Base-by-base conservation (phyloP, 2,113 vertebrate genomes). In the Sprattus sprattus region DNA sequence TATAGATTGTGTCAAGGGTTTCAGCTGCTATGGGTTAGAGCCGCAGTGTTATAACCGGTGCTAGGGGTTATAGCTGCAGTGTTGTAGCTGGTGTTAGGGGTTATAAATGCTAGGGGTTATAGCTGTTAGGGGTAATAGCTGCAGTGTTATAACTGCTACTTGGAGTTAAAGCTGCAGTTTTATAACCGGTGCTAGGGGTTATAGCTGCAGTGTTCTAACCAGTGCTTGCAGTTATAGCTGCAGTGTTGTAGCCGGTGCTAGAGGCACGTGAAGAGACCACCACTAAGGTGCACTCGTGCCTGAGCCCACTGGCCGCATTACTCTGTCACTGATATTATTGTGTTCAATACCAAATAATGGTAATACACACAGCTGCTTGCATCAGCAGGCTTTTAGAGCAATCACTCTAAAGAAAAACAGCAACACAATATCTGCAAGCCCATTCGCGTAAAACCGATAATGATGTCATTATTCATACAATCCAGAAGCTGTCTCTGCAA, bases 401-500 rank as follows among this genome's bases (percentile, higher is more conserved):
- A 78, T 78, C 71, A 78, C 28, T 44, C 25, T 2, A 11, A 78
- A 78, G 22, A 78, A 2, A 39, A 39, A 39, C 39, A 39, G 71
- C 71, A 16, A 16, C 71, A 49, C 52, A 88, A 86, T 89, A 86
- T 83, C 50, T 80, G 50, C 67, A 88, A 89, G 89, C 87, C 80
- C 32, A 81, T 71, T 81, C 78, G 75, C 47, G 84, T 80, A 39
- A 46, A 15, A 80, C 84, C 80, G 83, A 91, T 90, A 89, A 90
- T 82, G 81, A 82, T 85, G 18, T 83, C 85, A 60, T 85, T 87
- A 88, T 92, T 91, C 91, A 86, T 85, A 87, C 85, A 84, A 83
- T 88, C 86, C 83, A 57, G 15, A 83, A 75, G 54, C 32, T 39
- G 28, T 85, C 87, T 86, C 82, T 86, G 85, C 67, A 81, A 89